Percentiles rank a stretch among this genome's conserved stretches.
Evolutionary conservation across 2,888 invertebrate species (phyloP).

Genomic region (Sicus ferrugineus): DNA sequence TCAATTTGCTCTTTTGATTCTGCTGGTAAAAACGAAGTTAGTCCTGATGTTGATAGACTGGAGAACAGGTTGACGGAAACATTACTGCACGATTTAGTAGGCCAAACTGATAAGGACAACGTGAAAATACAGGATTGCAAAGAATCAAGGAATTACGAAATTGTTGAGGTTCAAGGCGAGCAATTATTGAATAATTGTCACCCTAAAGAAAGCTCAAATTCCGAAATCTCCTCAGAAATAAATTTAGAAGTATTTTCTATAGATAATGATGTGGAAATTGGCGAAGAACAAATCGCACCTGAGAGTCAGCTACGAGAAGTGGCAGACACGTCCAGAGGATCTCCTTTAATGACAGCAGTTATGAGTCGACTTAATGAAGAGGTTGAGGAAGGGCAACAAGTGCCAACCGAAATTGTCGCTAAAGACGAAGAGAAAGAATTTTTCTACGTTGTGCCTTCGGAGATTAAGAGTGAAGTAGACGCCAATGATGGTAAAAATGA

Average conservation of each 20-base stretch:
- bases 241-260: constrained; percentile 25
- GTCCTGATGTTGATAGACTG: not conserved
- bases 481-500: not conserved
- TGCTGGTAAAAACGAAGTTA: not conserved
- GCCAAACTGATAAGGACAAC: not conserved
- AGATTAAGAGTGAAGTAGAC: constrained; percentile 19
- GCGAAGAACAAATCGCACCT: too few species aligned
- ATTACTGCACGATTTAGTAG: not conserved
- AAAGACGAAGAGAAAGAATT: constrained; percentile 17
- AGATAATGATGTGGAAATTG: constrained; percentile 13
- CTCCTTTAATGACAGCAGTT: not conserved
- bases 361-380: not conserved
- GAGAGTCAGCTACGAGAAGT: not conserved
- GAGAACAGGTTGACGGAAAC: not conserved
- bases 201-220: not conserved
- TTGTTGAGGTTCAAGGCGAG: not conserved
- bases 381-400: not conserved
- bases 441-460: constrained; percentile 25
- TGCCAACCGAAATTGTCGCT: not conserved
- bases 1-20: not conserved
- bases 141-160: not conserved
- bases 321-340: too few species aligned
- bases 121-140: not conserved
- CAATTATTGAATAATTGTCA: too few species aligned
- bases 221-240: constrained; percentile 25